These are phyloP conservation scores for Leptocoma aspasia DNA, from an alignment of 2,113 vertebrate genomes.

Conservation along the genomic window DNA sequence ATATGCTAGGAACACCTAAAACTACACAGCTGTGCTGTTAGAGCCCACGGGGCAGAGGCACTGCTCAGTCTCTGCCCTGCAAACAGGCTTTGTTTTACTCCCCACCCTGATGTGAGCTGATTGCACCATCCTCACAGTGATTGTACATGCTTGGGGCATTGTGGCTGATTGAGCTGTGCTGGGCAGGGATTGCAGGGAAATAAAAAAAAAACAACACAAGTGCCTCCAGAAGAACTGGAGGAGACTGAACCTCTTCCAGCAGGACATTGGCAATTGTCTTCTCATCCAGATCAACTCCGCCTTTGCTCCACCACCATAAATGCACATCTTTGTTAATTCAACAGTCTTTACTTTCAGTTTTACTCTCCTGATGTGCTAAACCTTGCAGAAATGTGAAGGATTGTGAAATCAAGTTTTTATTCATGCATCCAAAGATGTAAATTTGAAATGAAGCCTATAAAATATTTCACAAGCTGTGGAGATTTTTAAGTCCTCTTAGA, in stretches of 20 bases:
- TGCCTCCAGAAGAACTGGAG: neutral
- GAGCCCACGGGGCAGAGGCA: neutral
- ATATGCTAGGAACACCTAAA: neutral
- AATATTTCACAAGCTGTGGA: neutral
- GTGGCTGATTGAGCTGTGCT: neutral
- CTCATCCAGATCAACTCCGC: neutral
- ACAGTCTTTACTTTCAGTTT: neutral
- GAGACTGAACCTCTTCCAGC: neutral
- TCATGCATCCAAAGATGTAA: neutral
- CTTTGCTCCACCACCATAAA: neutral
- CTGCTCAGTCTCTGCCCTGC: neutral
- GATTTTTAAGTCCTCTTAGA: conserved; percentile 10
- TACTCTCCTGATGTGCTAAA: neutral
- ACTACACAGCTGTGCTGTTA: neutral
- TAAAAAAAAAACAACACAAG: neutral
- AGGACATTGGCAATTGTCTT: neutral
- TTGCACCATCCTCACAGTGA: neutral
- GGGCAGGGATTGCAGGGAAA: neutral
- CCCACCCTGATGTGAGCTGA: neutral
- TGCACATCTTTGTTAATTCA: neutral
- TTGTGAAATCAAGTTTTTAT: neutral
- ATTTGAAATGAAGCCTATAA: conserved; percentile 12
- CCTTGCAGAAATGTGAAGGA: conserved; percentile 32
- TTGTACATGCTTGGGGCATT: neutral
- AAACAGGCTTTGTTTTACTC: neutral